Evolutionary conservation across 1,140 invertebrate genomes (phyloP).

Genomic region (Macrobrachium rosenbergii): DNA sequence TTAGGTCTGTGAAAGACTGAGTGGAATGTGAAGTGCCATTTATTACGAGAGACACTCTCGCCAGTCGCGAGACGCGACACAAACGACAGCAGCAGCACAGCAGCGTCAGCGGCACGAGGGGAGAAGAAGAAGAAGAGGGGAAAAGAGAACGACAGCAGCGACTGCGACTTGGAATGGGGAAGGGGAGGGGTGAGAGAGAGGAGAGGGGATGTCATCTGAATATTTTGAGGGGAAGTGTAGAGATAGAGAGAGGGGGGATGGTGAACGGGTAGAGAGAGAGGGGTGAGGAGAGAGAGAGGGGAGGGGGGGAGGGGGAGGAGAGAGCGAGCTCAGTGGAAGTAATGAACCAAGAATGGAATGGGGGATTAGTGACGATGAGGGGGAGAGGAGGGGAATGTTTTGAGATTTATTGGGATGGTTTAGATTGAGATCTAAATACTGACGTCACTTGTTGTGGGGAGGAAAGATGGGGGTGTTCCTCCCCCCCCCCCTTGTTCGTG

Average conservation of each 20-base stretch:
- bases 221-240: not conserved
- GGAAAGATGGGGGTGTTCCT: no score
- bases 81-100: not conserved
- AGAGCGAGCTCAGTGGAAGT: conserved; percentile 18
- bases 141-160: not conserved
- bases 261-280: not conserved
- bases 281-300: not conserved
- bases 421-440: not conserved
- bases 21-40: no score
- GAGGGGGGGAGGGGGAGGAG: not conserved
- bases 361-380: not conserved
- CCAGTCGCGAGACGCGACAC: not conserved
- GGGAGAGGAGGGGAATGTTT: conserved; percentile 4
- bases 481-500: no score
- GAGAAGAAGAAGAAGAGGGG: not conserved
- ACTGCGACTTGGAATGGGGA: not conserved
- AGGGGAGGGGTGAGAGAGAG: no score
- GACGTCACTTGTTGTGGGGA: not conserved
- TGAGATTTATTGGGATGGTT: not conserved
- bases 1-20: no score
- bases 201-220: no score
- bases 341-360: not conserved
- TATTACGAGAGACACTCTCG: no score
- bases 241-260: not conserved
- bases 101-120: not conserved